Evolutionary conservation across 2,888 invertebrate species (phyloP), one percentile per base, ranked within the genome.

Genomic region (Anarsia innoxiella): DNA sequence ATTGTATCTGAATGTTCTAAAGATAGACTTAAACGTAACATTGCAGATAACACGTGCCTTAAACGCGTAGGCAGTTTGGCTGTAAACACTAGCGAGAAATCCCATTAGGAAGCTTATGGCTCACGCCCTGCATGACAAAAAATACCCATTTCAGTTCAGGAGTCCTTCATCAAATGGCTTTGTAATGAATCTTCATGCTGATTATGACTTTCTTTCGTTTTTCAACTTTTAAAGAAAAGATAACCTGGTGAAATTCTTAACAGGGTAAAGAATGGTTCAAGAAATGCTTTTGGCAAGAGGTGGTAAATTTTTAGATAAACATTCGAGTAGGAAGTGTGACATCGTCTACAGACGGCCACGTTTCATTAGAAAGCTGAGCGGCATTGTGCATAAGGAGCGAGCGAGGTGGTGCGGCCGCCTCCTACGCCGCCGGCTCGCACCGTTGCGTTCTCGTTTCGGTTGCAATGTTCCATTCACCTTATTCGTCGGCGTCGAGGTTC

Each of bases 381-480:
- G 55, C 59, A 59, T 65, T 61, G 64, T 65, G 63, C 63, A 64
- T 64, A 66, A 66, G 72, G 67, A 70, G 68, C 60, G 68, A 52
- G 52, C 54, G 52, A 54, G 55, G 42, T 51, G 50, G 50, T 54
- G 39, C 49, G 51, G 44, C 45, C 58, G 51, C 49, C 66, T 66
- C 59, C 66, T 63, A 63, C 69, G 65, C 51, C 51, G 31, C 16
- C 19, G 53, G 59, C 56, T 59, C 56, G 63, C 61, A 60, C 53
- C 61, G 63, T 44, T 49, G 53, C 66, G 53, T 59, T 53, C 56
- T 61, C 66, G 66, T 63, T 70, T 75, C 68, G 77, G 69, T 66
- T 75, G 82, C 80, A 78, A 70, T 68, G 77, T 79, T 79, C 80
- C 82, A 79, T 80, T 82, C 82, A 83, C 83, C 82, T 77, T 76